Evolutionary conservation across 2,113 vertebrate genomes (phyloP).

Genomic region (Deroptyus accipitrinus): DNA sequence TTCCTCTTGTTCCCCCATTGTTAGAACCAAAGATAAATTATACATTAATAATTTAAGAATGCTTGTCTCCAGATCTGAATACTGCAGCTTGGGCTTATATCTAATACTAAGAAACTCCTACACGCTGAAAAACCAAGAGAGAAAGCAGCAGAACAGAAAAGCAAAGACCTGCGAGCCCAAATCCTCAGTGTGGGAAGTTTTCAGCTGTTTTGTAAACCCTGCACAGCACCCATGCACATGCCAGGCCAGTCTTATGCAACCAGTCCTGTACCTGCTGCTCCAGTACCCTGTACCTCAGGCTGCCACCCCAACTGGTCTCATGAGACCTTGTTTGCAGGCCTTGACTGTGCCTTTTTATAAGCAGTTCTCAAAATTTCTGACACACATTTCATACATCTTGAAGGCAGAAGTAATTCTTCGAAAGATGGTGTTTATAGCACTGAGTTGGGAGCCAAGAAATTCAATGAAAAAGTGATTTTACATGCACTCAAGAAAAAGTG

Average conservation of each 20-base stretch:
- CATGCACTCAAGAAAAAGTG: neutral
- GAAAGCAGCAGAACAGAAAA: neutral
- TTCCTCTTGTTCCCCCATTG: neutral
- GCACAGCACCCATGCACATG: rapidly evolving
- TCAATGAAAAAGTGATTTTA: neutral
- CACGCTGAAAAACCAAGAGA: neutral
- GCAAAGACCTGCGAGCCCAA: neutral
- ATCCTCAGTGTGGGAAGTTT: neutral
- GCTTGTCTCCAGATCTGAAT: neutral
- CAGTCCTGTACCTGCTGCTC: too few relatives aligned
- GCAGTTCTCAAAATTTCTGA: neutral
- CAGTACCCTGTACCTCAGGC: neutral
- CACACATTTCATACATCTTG: neutral
- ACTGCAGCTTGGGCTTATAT: neutral
- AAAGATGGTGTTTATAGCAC: neutral
- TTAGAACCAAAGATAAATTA: neutral
- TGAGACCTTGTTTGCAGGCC: neutral
- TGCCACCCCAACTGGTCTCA: neutral
- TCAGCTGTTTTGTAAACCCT: neutral
- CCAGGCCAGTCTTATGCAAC: neutral
- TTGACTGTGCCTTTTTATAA: neutral
- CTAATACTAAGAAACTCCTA: neutral
- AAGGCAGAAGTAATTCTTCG: neutral
- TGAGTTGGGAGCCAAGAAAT: neutral
- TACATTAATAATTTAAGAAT: neutral